A percentile compares a stretch with the other conserved stretches of the same genome.
Evolutionary conservation across 1,140 invertebrate genomes (phyloP).

Genomic region (Drosophila guanche): DNA sequence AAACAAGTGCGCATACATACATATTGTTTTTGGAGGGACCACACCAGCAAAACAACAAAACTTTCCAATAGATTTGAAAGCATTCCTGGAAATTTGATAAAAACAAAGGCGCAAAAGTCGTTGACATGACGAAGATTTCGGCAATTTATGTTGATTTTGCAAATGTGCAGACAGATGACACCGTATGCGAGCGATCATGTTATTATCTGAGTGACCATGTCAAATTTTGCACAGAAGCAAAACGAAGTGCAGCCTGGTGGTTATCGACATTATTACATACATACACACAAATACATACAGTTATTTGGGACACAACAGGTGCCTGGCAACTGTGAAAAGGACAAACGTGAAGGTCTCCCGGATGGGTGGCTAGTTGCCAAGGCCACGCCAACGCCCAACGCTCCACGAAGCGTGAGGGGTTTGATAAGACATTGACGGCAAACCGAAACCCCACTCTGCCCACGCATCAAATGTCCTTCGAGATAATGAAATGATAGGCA

Average conservation of each 20-base stretch:
- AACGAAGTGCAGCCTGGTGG: slow-evolving; percentile 2
- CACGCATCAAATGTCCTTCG: slow-evolving; percentile 65
- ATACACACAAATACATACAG: background rate
- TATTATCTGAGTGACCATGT: slow-evolving; percentile 7
- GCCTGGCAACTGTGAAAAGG: slow-evolving; percentile 80
- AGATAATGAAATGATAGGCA: slow-evolving; percentile 67
- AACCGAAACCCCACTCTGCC: slow-evolving; percentile 14
- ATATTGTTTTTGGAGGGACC: slow-evolving; percentile 16
- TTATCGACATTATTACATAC: slow-evolving; percentile 51
- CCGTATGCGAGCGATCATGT: background rate
- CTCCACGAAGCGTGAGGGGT: slow-evolving; percentile 9
- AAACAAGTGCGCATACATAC: slow-evolving; percentile 7
- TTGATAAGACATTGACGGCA: slow-evolving; percentile 38
- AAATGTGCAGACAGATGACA: slow-evolving; percentile 23
- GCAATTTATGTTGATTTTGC: slow-evolving; percentile 32
- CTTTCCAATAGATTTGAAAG: slow-evolving; percentile 39
- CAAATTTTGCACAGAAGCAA: slow-evolving; percentile 23
- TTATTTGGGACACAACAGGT: slow-evolving; percentile 62
- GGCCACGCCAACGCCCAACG: slow-evolving; percentile 48
- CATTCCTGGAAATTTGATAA: slow-evolving; percentile 52
- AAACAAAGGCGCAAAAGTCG: slow-evolving; percentile 37
- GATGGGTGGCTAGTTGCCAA: slow-evolving; percentile 36
- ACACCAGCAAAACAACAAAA: slow-evolving; percentile 20
- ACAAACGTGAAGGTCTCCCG: slow-evolving; percentile 73
- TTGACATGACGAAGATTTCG: slow-evolving; percentile 31